These are phyloP conservation scores for Seladonia tumulorum DNA, from an alignment of 2,888 invertebrate genomes.

Conservation along the genomic window DNA sequence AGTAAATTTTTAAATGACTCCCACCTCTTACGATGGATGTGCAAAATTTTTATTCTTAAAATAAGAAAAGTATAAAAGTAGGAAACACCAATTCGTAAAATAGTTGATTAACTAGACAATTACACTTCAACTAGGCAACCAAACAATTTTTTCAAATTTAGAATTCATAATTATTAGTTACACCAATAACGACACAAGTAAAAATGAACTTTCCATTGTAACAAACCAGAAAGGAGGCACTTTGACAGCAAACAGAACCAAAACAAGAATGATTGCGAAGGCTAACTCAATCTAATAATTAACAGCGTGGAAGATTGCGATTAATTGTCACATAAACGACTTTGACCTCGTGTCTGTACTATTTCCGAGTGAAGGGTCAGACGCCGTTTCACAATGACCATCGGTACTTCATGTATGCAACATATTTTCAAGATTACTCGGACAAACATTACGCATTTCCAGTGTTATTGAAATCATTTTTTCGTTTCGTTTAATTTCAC, in stretches of 20 bases:
- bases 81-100: too few species aligned
- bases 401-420: neutral
- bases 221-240: neutral
- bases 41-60: too few species aligned
- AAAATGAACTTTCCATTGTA: neutral
- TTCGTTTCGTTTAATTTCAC: neutral
- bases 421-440: neutral
- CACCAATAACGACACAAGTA: too few species aligned
- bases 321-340: slow-evolving; percentile 46
- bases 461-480: neutral
- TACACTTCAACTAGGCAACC: too few species aligned
- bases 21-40: too few species aligned
- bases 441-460: neutral
- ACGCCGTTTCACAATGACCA: slow-evolving; percentile 17
- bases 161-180: too few species aligned
- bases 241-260: slow-evolving; percentile 23
- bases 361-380: neutral
- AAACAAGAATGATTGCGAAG: slow-evolving; percentile 40
- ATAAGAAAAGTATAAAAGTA: too few species aligned
- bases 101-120: too few species aligned
- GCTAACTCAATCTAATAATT: slow-evolving; percentile 65
- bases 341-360: slow-evolving; percentile 24
- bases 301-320: slow-evolving; percentile 51
- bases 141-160: too few species aligned
- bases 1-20: too few species aligned